Percentiles rank a stretch among this genome's conserved stretches.
These are phyloP conservation scores for Hirundichthys speculiger DNA, from an alignment of 2,113 vertebrate genomes.

Conservation along the genomic window DNA sequence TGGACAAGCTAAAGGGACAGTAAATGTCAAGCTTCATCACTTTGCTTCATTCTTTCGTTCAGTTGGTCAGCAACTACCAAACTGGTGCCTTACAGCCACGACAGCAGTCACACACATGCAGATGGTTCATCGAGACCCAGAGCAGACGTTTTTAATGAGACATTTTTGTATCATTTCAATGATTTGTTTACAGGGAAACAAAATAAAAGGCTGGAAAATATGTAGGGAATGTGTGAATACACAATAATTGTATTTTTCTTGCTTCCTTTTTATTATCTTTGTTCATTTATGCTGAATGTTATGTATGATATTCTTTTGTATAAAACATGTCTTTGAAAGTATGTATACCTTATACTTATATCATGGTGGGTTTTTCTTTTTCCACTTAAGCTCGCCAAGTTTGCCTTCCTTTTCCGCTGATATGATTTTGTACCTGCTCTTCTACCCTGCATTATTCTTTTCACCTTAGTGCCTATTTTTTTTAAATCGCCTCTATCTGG, in stretches of 20 bases:
- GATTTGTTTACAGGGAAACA: conserved; percentile 78
- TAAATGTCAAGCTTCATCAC: conserved; percentile 38
- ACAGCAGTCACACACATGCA: conserved; percentile 63
- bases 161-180: conserved; percentile 73
- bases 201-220: conserved; percentile 63
- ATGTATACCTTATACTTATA: conserved; percentile 77
- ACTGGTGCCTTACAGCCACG: conserved; percentile 80
- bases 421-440: conserved; percentile 45
- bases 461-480: conserved; percentile 75
- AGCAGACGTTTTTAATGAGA: conserved; percentile 64
- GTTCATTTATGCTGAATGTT: conserved; percentile 75
- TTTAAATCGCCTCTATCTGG: conserved; percentile 22
- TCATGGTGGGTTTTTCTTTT: conserved; percentile 51
- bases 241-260: conserved; percentile 64
- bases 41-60: conserved; percentile 58
- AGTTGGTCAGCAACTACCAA: conserved; percentile 53
- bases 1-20: conserved; percentile 55
- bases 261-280: conserved; percentile 50
- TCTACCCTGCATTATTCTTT: conserved; percentile 47
- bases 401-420: conserved; percentile 26
- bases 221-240: conserved; percentile 72
- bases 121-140: conserved; percentile 49
- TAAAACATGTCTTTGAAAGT: conserved; percentile 76
- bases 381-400: conserved; percentile 16
- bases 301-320: conserved; percentile 77